Evolutionary conservation across 2,113 vertebrate species (phyloP).

Genomic region (Caranx ignobilis): DNA sequence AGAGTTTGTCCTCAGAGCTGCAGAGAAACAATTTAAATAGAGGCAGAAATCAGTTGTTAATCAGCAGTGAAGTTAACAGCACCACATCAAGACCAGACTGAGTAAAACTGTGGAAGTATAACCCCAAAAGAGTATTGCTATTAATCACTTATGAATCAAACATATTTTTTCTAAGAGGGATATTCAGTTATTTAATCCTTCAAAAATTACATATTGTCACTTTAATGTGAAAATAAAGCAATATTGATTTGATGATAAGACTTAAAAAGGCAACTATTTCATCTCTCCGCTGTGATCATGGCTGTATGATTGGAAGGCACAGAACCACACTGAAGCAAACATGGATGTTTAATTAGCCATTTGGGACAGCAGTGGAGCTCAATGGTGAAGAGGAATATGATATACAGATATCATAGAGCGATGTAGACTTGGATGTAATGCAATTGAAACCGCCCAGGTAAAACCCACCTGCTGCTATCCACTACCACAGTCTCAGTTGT

Average conservation of each 20-base stretch:
- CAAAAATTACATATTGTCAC: too few species aligned
- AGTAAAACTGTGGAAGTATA: background rate
- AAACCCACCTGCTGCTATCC: conserved; percentile 57
- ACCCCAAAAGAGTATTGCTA: background rate
- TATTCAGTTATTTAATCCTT: too few species aligned
- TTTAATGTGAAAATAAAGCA: too few species aligned
- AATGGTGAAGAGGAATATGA: background rate
- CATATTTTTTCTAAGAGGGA: too few species aligned
- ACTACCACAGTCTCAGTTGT: conserved; percentile 46
- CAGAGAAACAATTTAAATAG: conserved; percentile 6
- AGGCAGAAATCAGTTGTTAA: background rate
- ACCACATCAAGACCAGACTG: background rate
- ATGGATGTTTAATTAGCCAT: background rate
- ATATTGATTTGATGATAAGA: too few species aligned
- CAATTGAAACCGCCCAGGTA: too few species aligned
- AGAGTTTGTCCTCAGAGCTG: conserved; percentile 57
- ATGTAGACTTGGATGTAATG: background rate
- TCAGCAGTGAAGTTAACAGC: background rate
- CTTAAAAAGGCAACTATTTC: too few species aligned
- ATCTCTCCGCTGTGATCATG: too few species aligned
- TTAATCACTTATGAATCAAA: too few species aligned
- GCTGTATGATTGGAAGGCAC: too few species aligned
- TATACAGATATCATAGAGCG: background rate
- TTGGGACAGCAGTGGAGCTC: background rate
- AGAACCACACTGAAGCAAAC: too few species aligned